Conservation (phyloP, 2,797 vertebrate genomes). For the Muraenolepis orangiensis region DNA sequence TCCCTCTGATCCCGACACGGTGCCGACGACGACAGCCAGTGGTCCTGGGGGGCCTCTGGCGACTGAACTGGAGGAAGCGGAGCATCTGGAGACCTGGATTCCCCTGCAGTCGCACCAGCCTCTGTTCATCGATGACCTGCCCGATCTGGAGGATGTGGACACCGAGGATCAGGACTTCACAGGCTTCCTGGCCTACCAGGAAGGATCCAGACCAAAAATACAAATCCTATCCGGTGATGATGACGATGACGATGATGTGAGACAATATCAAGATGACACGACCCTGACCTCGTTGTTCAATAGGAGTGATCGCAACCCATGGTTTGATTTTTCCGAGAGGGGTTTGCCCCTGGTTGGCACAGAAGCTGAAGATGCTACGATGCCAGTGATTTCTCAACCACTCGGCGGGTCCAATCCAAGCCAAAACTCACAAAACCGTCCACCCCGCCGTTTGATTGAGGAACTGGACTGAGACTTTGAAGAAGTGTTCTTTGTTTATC, state of each 20-base stretch:
- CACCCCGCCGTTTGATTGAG: constrained; percentile 59
- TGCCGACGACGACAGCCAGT: constrained; percentile 19
- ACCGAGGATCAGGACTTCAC: constrained; percentile 35
- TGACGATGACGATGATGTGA: constrained; percentile 43
- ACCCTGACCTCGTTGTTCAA: constrained; percentile 18
- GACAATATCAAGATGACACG: constrained; percentile 27
- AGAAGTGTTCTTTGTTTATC: not conserved
- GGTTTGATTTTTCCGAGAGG: not conserved
- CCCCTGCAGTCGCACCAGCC: constrained; percentile 36
- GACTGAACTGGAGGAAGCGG: constrained; percentile 57
- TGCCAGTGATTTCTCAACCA: constrained; percentile 7
- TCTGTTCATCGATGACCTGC: constrained; percentile 79
- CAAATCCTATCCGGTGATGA: constrained; percentile 71
- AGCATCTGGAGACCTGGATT: constrained; percentile 66
- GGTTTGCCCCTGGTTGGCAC: constrained; percentile 19
- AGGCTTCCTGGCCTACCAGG: constrained; percentile 44
- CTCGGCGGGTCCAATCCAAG: constrained; percentile 10
- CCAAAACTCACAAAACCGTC: constrained; percentile 1
- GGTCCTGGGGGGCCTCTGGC: constrained; percentile 46
- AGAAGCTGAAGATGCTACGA: constrained; percentile 17
- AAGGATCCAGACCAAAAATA: constrained; percentile 69
- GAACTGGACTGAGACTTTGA: constrained; percentile 63
- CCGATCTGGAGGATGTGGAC: constrained; percentile 86
- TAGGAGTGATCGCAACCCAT: constrained; percentile 11
- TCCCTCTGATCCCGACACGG: constrained; percentile 6